A percentile compares a stretch with the other conserved stretches of the same genome.
phyloP scores from a whole-genome alignment of 2,888 invertebrate genomes.

The Zonitis immaculata region DNA sequence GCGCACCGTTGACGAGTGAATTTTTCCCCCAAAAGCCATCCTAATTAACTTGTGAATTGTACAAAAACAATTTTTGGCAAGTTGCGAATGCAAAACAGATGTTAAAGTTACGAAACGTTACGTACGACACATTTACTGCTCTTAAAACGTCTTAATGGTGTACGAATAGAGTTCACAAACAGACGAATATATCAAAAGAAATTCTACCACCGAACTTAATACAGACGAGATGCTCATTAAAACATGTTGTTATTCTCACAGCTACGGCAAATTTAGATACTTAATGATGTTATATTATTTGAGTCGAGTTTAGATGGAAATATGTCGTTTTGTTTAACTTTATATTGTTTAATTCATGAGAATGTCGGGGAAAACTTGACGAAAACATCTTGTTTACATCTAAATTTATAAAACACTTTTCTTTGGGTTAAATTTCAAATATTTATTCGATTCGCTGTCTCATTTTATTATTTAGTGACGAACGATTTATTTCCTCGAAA shows the following conservation, averaged over 20 bases:
- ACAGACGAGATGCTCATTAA: conserved; percentile 36
- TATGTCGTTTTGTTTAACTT: conserved; percentile 1
- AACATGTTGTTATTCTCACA: conserved; percentile 24
- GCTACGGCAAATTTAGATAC: conserved; percentile 15
- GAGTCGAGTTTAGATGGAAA: neutral
- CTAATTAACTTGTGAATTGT: too few relatives aligned
- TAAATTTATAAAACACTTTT: too few relatives aligned
- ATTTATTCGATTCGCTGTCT: too few relatives aligned
- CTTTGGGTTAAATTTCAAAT: too few relatives aligned
- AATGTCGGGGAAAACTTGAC: too few relatives aligned
- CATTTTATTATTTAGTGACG: too few relatives aligned
- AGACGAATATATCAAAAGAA: conserved; percentile 31
- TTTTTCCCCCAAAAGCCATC: too few relatives aligned
- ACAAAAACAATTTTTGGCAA: conserved; percentile 11
- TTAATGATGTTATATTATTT: conserved; percentile 20
- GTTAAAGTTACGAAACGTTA: conserved; percentile 27
- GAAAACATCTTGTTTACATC: neutral
- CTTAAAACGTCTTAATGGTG: conserved; percentile 27
- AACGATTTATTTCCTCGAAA: too few relatives aligned
- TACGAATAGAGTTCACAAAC: conserved; percentile 29
- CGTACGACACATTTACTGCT: conserved; percentile 2
- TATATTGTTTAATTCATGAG: too few relatives aligned
- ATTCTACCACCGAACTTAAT: conserved; percentile 37
- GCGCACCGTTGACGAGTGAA: too few relatives aligned
- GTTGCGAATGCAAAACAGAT: conserved; percentile 25